A percentile compares a stretch with the other conserved stretches of the same genome.
Conservation (phyloP, 2,888 invertebrate species). For the Macrosiphum euphorbiae region DNA sequence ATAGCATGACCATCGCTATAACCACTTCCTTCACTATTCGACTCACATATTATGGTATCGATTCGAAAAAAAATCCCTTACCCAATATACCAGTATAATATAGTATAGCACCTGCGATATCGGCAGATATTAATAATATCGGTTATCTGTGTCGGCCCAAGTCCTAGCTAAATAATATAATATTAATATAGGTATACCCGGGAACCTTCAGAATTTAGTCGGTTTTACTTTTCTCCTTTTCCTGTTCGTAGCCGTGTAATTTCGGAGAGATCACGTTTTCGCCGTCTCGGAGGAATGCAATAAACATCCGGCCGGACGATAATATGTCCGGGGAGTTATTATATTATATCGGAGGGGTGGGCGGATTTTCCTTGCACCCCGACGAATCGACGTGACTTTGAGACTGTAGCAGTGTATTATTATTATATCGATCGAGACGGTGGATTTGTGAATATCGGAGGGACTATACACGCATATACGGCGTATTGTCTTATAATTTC, state of each 20-base stretch:
- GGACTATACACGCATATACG: background rate
- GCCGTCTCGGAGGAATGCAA: background rate
- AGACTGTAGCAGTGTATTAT: background rate
- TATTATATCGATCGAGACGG: background rate
- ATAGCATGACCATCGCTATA: too few relatives aligned
- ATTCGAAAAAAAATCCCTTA: too few relatives aligned
- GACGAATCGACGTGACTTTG: background rate
- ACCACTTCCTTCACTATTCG: too few relatives aligned
- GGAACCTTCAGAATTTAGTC: background rate
- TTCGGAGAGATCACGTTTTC: constrained; percentile 11
- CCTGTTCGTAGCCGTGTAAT: background rate
- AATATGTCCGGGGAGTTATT: background rate
- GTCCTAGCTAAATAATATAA: background rate
- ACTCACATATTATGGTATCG: too few relatives aligned
- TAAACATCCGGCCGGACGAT: constrained; percentile 2
- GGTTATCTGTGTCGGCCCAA: too few relatives aligned
- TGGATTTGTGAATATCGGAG: background rate
- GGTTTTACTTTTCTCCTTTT: background rate
- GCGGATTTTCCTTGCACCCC: background rate
- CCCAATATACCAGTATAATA: too few relatives aligned
- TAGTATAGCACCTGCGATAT: too few relatives aligned
- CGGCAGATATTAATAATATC: too few relatives aligned
- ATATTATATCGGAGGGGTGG: background rate
- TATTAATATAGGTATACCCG: background rate
- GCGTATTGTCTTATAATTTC: background rate